A percentile compares a stretch with the other conserved stretches of the same genome.
Conservation (phyloP, 1,140 invertebrate genomes). For the Panulirus ornatus region DNA sequence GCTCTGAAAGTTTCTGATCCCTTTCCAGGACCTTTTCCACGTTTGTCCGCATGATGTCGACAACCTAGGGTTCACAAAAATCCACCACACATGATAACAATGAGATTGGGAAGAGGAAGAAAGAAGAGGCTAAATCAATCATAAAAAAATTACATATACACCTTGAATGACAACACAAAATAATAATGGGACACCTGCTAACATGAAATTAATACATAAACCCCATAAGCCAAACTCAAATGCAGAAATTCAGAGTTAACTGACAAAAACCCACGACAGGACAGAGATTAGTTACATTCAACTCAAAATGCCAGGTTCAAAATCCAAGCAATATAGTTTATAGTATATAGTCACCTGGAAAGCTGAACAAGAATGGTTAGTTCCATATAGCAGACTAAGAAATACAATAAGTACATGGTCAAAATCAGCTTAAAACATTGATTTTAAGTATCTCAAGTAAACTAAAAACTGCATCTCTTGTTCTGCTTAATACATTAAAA, state of each 20-base stretch:
- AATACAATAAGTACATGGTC: too few relatives aligned
- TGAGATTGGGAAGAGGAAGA: background rate
- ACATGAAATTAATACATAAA: too few relatives aligned
- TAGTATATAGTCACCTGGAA: background rate
- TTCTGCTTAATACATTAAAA: too few relatives aligned
- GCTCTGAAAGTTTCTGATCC: slow-evolving; percentile 97
- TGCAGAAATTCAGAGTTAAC: background rate
- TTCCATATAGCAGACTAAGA: background rate
- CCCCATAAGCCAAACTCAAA: background rate
- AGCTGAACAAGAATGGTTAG: background rate
- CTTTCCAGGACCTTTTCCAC: slow-evolving; percentile 99
- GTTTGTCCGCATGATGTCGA: slow-evolving; percentile 98
- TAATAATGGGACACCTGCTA: background rate
- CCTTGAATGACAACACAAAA: background rate
- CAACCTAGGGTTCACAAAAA: slow-evolving; percentile 83
- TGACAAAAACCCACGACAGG: background rate
- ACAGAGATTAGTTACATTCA: background rate
- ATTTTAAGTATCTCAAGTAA: too few relatives aligned
- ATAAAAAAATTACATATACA: background rate
- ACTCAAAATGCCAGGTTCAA: background rate
- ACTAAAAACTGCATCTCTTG: too few relatives aligned
- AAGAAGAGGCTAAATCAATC: background rate
- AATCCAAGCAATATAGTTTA: background rate
- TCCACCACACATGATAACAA: slow-evolving; percentile 75
- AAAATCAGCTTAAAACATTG: too few relatives aligned